A percentile compares a stretch with the other conserved stretches of the same genome.
Evolutionary conservation across 2,888 invertebrate genomes (phyloP).

Genomic region (Amphipoea oculea): DNA sequence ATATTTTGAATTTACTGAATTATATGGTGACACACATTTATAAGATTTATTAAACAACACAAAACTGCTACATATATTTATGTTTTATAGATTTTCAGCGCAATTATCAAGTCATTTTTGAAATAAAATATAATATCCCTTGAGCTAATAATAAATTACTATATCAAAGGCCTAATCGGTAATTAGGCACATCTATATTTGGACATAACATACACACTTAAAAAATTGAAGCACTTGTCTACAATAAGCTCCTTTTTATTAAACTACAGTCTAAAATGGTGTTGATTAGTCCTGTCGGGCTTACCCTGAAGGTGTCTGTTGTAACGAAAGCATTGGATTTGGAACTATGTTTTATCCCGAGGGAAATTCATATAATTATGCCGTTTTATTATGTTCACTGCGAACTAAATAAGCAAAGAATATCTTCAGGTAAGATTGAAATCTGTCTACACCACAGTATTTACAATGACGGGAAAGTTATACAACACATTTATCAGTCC

Average conservation of each 20-base stretch:
- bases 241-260: constrained; percentile 78
- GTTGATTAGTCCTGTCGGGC: constrained; percentile 62
- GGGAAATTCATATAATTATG: constrained; percentile 25
- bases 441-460: constrained; percentile 51
- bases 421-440: constrained; percentile 25
- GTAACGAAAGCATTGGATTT: constrained; percentile 14
- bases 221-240: constrained; percentile 73
- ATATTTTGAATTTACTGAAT: constrained; percentile 58
- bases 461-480: constrained; percentile 60
- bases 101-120: constrained; percentile 57
- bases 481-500: constrained; percentile 55
- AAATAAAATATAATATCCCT: constrained; percentile 58
- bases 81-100: constrained; percentile 62
- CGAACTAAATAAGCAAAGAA: constrained; percentile 33
- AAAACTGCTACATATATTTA: constrained; percentile 75
- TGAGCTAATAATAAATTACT: constrained; percentile 66
- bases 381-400: constrained; percentile 8
- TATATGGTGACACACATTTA: constrained; percentile 59
- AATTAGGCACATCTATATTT: constrained; percentile 64
- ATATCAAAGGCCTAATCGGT: constrained; percentile 61
- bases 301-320: constrained; percentile 48
- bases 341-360: constrained; percentile 4
- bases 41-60: constrained; percentile 63
- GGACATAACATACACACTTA: constrained; percentile 64
- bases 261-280: constrained; percentile 72